Percentiles rank a stretch among this genome's conserved stretches.
These are phyloP conservation scores for Podarcis cretensis DNA, from an alignment of 2,113 vertebrate species.

Conservation along the genomic window DNA sequence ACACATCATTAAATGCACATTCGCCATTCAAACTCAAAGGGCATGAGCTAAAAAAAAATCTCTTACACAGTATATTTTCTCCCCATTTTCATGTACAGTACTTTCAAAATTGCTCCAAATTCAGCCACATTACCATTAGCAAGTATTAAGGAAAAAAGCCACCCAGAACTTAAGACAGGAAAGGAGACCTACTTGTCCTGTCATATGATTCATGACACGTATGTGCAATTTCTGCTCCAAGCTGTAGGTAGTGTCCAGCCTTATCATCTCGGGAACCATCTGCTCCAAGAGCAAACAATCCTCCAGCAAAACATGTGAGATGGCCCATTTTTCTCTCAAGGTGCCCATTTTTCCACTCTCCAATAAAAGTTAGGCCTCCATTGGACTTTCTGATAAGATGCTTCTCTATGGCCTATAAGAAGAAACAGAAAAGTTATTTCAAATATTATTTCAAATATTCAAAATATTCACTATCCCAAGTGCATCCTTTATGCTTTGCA, in stretches of 20 bases:
- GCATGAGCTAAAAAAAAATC: neutral
- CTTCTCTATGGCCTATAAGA: conserved; percentile 91
- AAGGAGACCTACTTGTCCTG: conserved; percentile 86
- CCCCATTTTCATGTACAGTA: neutral
- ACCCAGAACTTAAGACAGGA: neutral
- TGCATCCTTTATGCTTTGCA: neutral
- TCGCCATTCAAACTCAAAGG: neutral
- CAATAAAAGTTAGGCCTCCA: conserved; percentile 95
- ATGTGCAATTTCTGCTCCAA: conserved; percentile 97
- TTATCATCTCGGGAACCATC: conserved; percentile 95
- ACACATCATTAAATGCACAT: neutral
- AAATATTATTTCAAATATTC: neutral
- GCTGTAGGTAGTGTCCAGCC: conserved; percentile 96
- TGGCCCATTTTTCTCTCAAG: conserved; percentile 99
- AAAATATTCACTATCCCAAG: neutral
- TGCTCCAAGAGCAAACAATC: conserved; percentile 96
- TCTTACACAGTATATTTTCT: neutral
- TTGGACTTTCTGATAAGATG: conserved; percentile 96
- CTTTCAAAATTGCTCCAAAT: neutral
- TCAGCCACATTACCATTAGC: neutral
- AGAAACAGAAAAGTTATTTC: conserved; percentile 40
- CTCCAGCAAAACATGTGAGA: conserved; percentile 96
- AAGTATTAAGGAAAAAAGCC: neutral
- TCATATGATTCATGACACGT: conserved; percentile 98
- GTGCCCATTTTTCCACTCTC: conserved; percentile 98